A percentile compares a stretch with the other conserved stretches of the same genome.
phyloP scores from a whole-genome alignment of 2,888 invertebrate species.

The Caenorhabditis angaria region DNA sequence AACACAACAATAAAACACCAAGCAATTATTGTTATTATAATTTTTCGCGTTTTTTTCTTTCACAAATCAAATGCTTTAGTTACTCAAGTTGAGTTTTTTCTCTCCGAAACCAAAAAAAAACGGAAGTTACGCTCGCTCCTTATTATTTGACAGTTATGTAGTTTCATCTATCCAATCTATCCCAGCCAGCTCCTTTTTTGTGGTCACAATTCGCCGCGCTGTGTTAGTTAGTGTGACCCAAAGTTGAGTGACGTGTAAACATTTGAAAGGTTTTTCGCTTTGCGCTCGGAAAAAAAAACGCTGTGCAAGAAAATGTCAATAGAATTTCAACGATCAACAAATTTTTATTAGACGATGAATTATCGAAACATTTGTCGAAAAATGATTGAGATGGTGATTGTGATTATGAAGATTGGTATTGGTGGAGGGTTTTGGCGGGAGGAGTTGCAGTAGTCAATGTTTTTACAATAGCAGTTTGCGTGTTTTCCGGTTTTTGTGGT shows the following conservation, averaged over 20 bases:
- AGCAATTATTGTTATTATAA: not conserved
- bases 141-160: not conserved
- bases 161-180: no score
- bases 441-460: slow-evolving; percentile 52
- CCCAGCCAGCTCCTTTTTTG: not conserved
- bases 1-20: not conserved
- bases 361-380: slow-evolving; percentile 8
- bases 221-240: slow-evolving; percentile 1
- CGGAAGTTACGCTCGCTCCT: not conserved
- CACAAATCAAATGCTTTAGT: no score
- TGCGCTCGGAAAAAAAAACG: no score
- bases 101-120: no score
- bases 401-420: no score
- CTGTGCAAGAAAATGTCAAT: not conserved
- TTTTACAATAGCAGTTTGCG: slow-evolving; percentile 53
- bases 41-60: no score
- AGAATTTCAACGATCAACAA: not conserved
- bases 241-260: slow-evolving; percentile 47
- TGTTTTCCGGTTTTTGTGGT: slow-evolving; percentile 18
- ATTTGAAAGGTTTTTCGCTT: slow-evolving; percentile 10
- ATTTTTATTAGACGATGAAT: not conserved
- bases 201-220: slow-evolving; percentile 1
- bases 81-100: no score
- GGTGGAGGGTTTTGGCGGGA: not conserved
- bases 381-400: slow-evolving; percentile 17